These are phyloP conservation scores for Erebia palarica DNA, from an alignment of 2,888 invertebrate species.

Conservation along the genomic window DNA sequence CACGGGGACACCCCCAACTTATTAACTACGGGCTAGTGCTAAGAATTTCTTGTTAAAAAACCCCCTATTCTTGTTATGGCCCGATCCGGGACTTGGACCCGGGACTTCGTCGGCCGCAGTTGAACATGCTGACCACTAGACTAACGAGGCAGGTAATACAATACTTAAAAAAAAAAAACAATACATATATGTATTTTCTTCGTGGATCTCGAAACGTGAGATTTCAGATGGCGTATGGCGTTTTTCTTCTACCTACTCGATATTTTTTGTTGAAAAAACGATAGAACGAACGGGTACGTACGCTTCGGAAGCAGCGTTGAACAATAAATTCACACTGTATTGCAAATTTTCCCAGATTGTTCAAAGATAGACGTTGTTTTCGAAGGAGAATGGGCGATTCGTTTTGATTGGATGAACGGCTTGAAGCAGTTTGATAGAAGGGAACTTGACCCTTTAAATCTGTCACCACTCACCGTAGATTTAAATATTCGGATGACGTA, in stretches of 20 bases:
- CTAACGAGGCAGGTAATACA: too few relatives aligned
- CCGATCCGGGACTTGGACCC: too few relatives aligned
- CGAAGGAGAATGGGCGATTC: constrained; percentile 52
- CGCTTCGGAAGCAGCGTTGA: constrained; percentile 18
- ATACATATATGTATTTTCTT: too few relatives aligned
- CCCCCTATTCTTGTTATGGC: too few relatives aligned
- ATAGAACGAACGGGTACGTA: background rate
- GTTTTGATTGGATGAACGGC: constrained; percentile 56
- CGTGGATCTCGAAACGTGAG: too few relatives aligned
- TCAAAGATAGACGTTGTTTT: constrained; percentile 45
- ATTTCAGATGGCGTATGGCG: too few relatives aligned
- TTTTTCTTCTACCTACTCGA: background rate
- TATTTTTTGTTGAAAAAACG: background rate
- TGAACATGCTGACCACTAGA: too few relatives aligned
- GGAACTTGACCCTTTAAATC: constrained; percentile 36
- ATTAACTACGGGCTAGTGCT: too few relatives aligned
- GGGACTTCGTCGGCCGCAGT: too few relatives aligned
- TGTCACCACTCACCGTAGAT: constrained; percentile 34
- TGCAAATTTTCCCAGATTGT: constrained; percentile 44
- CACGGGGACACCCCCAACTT: too few relatives aligned
- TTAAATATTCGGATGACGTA: constrained; percentile 5
- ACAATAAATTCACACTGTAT: constrained; percentile 35
- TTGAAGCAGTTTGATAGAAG: constrained; percentile 36
- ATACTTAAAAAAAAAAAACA: too few relatives aligned
- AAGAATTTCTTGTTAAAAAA: too few relatives aligned